Evolutionary conservation across 2,797 vertebrate species (phyloP).

Genomic region (Anolis apletophallus): DNA sequence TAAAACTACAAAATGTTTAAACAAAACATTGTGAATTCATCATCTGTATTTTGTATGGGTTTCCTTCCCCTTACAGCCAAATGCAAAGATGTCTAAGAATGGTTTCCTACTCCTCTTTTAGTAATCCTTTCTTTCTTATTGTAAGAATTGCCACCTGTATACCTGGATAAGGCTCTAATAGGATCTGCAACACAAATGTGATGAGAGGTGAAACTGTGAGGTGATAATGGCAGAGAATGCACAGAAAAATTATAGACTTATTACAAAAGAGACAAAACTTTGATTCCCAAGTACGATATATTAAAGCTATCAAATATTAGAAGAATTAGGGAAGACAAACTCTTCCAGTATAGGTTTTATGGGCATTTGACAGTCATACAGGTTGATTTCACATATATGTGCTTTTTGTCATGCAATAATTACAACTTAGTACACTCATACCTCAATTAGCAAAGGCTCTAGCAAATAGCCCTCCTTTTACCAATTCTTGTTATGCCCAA

Average conservation of each 20-base stretch:
- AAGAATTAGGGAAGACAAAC: too few relatives aligned
- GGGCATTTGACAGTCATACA: not conserved
- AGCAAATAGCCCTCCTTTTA: too few relatives aligned
- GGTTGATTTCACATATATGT: not conserved
- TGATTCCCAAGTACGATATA: too few relatives aligned
- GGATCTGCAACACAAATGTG: not conserved
- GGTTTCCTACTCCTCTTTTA: constrained; percentile 11
- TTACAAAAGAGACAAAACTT: too few relatives aligned
- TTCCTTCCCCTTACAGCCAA: constrained; percentile 51
- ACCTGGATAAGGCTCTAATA: not conserved
- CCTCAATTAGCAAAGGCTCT: too few relatives aligned
- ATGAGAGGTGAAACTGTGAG: not conserved
- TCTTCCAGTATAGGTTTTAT: too few relatives aligned
- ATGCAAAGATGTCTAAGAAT: constrained; percentile 47
- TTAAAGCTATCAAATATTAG: too few relatives aligned
- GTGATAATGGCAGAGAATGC: not conserved
- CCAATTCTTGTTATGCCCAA: too few relatives aligned
- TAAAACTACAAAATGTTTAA: constrained; percentile 52
- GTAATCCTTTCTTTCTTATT: constrained; percentile 44
- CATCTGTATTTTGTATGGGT: constrained; percentile 53
- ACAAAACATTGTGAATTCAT: constrained; percentile 56
- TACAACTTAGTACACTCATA: too few relatives aligned
- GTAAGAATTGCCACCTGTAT: constrained; percentile 4
- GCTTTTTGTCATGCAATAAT: not conserved
- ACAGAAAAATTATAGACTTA: too few relatives aligned